Conservation (phyloP, 2,888 invertebrate genomes). For the Synanthedon tipuliformis region DNA sequence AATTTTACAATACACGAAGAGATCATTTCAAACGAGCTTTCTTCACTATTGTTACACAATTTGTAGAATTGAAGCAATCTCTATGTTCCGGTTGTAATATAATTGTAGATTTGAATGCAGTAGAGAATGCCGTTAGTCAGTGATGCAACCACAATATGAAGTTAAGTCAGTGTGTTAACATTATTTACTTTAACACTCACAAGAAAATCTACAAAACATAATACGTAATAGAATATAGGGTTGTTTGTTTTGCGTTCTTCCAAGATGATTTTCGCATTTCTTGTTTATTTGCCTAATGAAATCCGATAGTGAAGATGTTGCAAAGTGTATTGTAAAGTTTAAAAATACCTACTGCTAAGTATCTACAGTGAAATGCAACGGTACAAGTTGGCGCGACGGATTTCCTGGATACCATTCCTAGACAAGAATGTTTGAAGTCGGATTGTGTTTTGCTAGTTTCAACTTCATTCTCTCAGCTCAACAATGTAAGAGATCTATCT, state of each 20-base stretch:
- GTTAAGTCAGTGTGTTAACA: too few relatives aligned
- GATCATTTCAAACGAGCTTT: constrained; percentile 9
- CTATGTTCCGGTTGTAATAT: constrained; percentile 51
- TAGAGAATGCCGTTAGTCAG: constrained; percentile 33
- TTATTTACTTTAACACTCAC: too few relatives aligned
- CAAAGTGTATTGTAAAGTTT: too few relatives aligned
- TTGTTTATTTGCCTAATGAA: too few relatives aligned
- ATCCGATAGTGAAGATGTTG: too few relatives aligned
- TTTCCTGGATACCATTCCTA: constrained; percentile 56
- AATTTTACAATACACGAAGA: not conserved
- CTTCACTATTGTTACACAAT: constrained; percentile 33
- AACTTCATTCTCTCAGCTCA: not conserved
- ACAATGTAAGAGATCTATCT: not conserved
- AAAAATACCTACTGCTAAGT: too few relatives aligned
- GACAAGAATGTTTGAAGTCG: constrained; percentile 27
- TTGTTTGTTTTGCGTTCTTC: too few relatives aligned
- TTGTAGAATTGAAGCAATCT: constrained; percentile 57
- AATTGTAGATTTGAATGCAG: constrained; percentile 1
- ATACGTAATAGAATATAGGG: too few relatives aligned
- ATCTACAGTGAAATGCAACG: constrained; percentile 27
- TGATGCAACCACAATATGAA: constrained; percentile 20
- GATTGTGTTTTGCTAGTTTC: not conserved
- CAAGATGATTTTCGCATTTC: too few relatives aligned
- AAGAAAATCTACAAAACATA: too few relatives aligned
- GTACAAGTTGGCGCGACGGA: constrained; percentile 34